Evolutionary conservation across 2,797 vertebrate genomes (phyloP), one percentile per base, ranked within the genome.

Genomic region (Cyclopterus lumpus): DNA sequence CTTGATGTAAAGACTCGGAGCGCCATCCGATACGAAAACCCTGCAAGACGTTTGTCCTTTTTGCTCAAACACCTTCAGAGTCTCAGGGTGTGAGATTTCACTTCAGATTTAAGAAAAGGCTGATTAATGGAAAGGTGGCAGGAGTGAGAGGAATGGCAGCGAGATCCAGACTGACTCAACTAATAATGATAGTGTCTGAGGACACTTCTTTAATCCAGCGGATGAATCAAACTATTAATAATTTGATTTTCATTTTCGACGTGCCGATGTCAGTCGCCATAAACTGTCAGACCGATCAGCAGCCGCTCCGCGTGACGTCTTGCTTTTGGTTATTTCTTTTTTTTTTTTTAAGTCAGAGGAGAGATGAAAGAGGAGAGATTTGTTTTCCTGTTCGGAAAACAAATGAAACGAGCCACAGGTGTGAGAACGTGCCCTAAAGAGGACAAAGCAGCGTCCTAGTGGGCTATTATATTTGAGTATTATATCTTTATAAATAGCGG

Each of bases 131-230:
- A 32, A 40, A 46, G 71, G 75, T 15, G 10, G 44, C 24, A 14
- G 30, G 61, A 69, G 60, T 24, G 54, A 78, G 78, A 71, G 66
- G 67, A 86, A 68, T 11, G 58, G 60, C 62, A 36, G 51, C 32
- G 18, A 38, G 51, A 58, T 53, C 44, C 67, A 83, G 75, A 65
- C 68, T 44, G 79, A 74, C 72, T 77, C 73, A 58, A 78, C 51
- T 76, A 67, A 68, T 80, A 81, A 82, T 58, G 81, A 81, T 18
- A 60, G 73, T 12, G 67, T 79, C 80, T 71, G 58, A 75, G 62
- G 75, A 79, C 59, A 55, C 38, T 40, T 38, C 38, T 40, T 12
- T 7, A n/a, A 40, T 38, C 42, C 60, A 7, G 4, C 6, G 71
- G 75, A 85, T 72, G 73, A 60, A 61, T 40, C 54, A 55, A 49